A percentile compares a stretch with the other conserved stretches of the same genome.
Evolutionary conservation across 37 sponge, comb jelly and placozoan species (phyloP).

Genomic region (Ephydatia muelleri): DNA sequence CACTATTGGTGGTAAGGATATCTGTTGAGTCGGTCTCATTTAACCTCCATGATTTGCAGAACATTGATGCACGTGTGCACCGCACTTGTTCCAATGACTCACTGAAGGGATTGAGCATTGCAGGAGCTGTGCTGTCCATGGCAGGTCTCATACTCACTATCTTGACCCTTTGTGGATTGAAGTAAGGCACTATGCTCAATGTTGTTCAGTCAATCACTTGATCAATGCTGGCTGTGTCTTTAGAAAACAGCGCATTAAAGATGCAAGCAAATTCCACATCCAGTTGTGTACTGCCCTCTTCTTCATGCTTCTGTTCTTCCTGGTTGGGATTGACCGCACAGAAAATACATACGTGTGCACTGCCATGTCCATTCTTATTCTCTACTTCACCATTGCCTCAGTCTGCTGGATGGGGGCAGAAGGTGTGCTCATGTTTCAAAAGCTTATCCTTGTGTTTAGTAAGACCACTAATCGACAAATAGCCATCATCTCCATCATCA

Average conservation of each 20-base stretch:
- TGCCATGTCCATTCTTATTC: constrained; percentile 32
- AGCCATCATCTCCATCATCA: constrained; percentile 33
- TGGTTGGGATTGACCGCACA: constrained; percentile 55
- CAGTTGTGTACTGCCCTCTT: constrained; percentile 61
- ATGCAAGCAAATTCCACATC: constrained; percentile 58
- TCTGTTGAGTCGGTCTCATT: not conserved
- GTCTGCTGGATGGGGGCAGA: constrained; percentile 76
- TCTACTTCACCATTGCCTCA: constrained; percentile 59
- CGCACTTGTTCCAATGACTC: not conserved
- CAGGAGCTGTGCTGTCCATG: constrained; percentile 50
- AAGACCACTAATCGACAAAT: constrained; percentile 14
- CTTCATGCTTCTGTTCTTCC: constrained; percentile 46
- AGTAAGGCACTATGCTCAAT: constrained; percentile 21
- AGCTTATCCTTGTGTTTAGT: constrained; percentile 61
- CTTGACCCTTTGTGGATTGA: constrained; percentile 44
- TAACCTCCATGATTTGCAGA: not conserved
- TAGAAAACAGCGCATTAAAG: constrained; percentile 50
- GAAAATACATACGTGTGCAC: constrained; percentile 42
- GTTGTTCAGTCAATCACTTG: not conserved
- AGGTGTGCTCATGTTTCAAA: constrained; percentile 64
- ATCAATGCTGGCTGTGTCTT: not conserved
- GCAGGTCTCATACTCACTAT: constrained; percentile 43
- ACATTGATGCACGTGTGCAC: constrained; percentile 30
- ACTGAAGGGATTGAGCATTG: constrained; percentile 18
- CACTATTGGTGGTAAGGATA: constrained; percentile 59